A percentile compares a stretch with the other conserved stretches of the same genome.
phyloP scores from a whole-genome alignment of 1,140 invertebrate genomes.

The Hylaeus volcanicus region DNA sequence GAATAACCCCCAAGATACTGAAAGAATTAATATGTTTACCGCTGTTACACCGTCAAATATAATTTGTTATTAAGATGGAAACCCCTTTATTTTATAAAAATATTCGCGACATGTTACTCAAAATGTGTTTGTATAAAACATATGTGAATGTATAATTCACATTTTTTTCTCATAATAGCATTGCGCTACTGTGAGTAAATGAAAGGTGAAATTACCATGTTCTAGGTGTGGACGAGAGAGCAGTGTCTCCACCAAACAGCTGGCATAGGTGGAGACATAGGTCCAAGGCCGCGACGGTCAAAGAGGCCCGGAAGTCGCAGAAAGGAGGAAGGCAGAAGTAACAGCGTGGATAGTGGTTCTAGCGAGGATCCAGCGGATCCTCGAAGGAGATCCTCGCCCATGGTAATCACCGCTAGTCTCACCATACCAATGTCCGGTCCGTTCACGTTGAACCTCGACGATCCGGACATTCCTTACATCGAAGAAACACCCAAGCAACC shows the following conservation, averaged over 20 bases:
- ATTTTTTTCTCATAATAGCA: background rate
- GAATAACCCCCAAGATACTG: no score
- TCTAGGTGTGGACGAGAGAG: constrained; percentile 84
- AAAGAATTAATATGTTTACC: no score
- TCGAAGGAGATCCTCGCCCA: constrained; percentile 80
- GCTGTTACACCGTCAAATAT: no score
- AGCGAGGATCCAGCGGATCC: constrained; percentile 78
- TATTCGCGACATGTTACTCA: no score
- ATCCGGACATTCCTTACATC: constrained; percentile 87
- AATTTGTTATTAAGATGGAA: no score
- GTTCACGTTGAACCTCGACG: constrained; percentile 82
- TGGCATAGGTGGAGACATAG: constrained; percentile 82
- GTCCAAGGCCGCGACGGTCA: constrained; percentile 72
- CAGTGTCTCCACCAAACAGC: constrained; percentile 87
- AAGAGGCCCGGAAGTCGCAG: constrained; percentile 75
- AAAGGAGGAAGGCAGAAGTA: constrained; percentile 80
- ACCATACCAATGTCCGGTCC: constrained; percentile 86
- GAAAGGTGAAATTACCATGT: background rate
- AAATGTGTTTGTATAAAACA: no score
- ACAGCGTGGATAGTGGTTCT: constrained; percentile 80
- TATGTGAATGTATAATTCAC: background rate
- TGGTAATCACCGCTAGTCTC: constrained; percentile 90
- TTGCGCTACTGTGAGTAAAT: no score
- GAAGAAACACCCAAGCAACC: constrained; percentile 81
- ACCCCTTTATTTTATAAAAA: no score